Base-by-base conservation (phyloP, 37 sponge, comb jelly and placozoan genomes). In the Eunapius fragilis region DNA sequence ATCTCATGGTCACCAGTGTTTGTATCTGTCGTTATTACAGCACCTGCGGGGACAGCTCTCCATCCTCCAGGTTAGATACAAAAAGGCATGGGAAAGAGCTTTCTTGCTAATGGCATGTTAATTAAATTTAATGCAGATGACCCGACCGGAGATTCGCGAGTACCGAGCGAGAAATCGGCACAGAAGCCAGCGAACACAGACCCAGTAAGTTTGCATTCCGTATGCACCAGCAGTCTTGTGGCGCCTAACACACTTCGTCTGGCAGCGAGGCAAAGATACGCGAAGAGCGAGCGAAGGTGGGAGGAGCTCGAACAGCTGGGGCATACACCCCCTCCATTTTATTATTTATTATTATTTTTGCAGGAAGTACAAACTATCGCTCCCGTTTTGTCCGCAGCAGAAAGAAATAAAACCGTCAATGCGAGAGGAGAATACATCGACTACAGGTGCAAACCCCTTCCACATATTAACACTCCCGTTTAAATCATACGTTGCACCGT, bases 31-130 rank as follows among this genome's bases (percentile, higher is more conserved):
- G 25, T 25, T 38, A 23, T 10, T 79, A 26, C 70, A 91, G 93
- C 85, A 93, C 24, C 77, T 96, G 49, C 85, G 84, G 70, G 96
- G 96, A 26, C 85, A 86, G 73, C 86, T 96, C 23, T 90, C 93
- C 33, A 81, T 95, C 26, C 26, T 87, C 22, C 86, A 94, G 89
- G 91, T 94, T 74, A 71, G 68, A 25, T 72, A 72, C 2, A 58
- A 58, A 17, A 17, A 58, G 58, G 1, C 47, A 4, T 45, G 47
- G 47, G 4, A 45, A 45, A 11, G 7, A 45, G 6, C 50, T 47
- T 3, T 2, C 34, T 75, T 27, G 2, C n/a, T 9, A 41, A 41
- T 58, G 58, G 6, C 14, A 17, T 58, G 0, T 17, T 58, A 10
- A 0, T 38, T 67, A 41, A 0, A 9, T 68, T 37, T 72, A 17